Conservation (phyloP, 2,888 invertebrate species). For the Coecobrya sp. region DNA sequence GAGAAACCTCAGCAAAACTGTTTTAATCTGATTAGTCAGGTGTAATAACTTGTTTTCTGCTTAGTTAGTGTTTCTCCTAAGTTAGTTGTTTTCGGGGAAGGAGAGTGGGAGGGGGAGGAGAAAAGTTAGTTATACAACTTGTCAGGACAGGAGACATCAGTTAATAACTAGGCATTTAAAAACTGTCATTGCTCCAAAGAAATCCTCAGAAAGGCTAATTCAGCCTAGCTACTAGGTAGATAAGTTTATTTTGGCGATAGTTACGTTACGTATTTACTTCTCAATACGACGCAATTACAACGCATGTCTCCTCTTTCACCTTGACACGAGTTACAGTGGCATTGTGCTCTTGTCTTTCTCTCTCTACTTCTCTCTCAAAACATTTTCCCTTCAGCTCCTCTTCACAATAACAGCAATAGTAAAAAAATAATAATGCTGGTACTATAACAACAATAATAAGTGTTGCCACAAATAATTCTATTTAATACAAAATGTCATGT, state of each 20-base stretch:
- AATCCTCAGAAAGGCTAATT: neutral
- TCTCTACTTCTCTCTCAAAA: neutral
- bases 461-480: slow-evolving; percentile 10
- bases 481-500: slow-evolving; percentile 48
- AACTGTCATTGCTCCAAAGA: neutral
- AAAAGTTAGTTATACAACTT: neutral
- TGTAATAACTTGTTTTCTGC: slow-evolving; percentile 34
- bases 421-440: neutral
- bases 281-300: neutral
- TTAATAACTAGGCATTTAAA: neutral
- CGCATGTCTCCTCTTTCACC: slow-evolving; percentile 72
- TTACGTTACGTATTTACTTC: slow-evolving; percentile 4
- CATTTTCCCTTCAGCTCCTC: neutral
- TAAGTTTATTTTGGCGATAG: slow-evolving; percentile 2
- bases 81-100: neutral
- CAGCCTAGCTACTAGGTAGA: neutral
- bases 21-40: slow-evolving; percentile 47
- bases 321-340: slow-evolving; percentile 78
- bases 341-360: slow-evolving; percentile 45
- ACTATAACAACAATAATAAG: neutral
- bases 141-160: neutral
- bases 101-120: neutral
- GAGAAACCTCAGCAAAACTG: slow-evolving; percentile 32
- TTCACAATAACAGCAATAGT: slow-evolving; percentile 12
- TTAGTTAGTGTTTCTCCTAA: neutral